phyloP scores from a whole-genome alignment of 2,888 invertebrate species.

The Tetheella fluctuosa region DNA sequence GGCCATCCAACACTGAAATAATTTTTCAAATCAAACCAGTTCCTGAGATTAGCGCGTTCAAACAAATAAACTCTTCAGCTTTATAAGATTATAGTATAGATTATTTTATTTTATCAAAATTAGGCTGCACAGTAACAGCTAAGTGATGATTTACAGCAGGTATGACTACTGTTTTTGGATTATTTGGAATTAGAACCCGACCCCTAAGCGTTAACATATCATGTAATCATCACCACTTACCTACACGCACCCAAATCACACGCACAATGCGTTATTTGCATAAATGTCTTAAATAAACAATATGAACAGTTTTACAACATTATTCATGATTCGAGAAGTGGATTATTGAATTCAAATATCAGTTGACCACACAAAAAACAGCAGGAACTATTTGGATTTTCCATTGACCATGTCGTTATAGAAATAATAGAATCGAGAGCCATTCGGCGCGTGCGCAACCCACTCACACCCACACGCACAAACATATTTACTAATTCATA shows the following conservation, averaged over 20 bases:
- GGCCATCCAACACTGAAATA: too few relatives aligned
- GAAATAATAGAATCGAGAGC: constrained; percentile 43
- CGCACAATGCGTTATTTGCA: neutral
- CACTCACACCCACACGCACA: constrained; percentile 65
- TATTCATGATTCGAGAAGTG: neutral
- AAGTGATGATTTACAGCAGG: too few relatives aligned
- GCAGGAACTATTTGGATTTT: constrained; percentile 39
- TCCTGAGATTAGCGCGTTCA: too few relatives aligned
- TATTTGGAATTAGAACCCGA: too few relatives aligned
- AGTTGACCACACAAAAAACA: neutral
- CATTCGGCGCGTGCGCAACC: constrained; percentile 67
- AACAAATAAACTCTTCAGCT: too few relatives aligned
- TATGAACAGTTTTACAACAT: neutral
- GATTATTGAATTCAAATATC: neutral
- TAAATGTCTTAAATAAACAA: neutral
- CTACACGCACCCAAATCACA: neutral
- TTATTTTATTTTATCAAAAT: too few relatives aligned
- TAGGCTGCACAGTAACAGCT: too few relatives aligned
- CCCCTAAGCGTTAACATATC: too few relatives aligned
- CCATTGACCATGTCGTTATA: constrained; percentile 46
- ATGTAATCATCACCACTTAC: neutral
- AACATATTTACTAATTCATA: constrained; percentile 64
- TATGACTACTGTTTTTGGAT: too few relatives aligned
- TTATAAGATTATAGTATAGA: too few relatives aligned
- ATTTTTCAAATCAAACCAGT: too few relatives aligned